Conservation (phyloP, 1,140 invertebrate genomes). For the Anastatus disparis region DNA sequence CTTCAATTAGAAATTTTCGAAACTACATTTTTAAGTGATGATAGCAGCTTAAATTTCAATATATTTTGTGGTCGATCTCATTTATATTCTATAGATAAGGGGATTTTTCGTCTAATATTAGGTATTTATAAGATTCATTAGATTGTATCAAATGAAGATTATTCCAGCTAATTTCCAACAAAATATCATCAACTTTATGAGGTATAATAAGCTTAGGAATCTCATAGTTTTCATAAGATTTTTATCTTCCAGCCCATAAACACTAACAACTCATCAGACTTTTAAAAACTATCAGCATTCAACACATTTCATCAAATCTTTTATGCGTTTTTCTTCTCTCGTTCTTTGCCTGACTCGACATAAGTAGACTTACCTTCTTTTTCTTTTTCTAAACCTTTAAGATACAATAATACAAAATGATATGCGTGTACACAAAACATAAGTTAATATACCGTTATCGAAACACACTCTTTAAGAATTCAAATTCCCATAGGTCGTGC, state of each 20-base stretch:
- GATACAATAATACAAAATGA: background rate
- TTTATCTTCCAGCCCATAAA: constrained; percentile 4
- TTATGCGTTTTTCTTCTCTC: background rate
- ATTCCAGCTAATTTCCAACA: constrained; percentile 1
- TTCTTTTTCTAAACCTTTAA: no score
- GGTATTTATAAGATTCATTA: no score
- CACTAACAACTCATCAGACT: background rate
- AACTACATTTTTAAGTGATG: no score
- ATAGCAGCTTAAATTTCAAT: no score
- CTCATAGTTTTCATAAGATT: background rate
- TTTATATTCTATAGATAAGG: no score
- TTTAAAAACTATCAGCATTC: background rate
- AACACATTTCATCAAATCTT: background rate
- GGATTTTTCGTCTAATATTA: no score
- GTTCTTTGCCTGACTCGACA: background rate
- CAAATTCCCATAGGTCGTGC: background rate
- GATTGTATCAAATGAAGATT: no score
- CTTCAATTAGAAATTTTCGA: no score
- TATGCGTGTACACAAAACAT: no score
- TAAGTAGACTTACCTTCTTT: no score
- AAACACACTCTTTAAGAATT: constrained; percentile 3
- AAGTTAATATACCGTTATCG: background rate
- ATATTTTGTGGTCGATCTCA: no score
- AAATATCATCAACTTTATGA: background rate
- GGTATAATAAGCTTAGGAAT: background rate